phyloP scores from a whole-genome alignment of 2,797 vertebrate genomes.

The Cryptoprocta ferox region DNA sequence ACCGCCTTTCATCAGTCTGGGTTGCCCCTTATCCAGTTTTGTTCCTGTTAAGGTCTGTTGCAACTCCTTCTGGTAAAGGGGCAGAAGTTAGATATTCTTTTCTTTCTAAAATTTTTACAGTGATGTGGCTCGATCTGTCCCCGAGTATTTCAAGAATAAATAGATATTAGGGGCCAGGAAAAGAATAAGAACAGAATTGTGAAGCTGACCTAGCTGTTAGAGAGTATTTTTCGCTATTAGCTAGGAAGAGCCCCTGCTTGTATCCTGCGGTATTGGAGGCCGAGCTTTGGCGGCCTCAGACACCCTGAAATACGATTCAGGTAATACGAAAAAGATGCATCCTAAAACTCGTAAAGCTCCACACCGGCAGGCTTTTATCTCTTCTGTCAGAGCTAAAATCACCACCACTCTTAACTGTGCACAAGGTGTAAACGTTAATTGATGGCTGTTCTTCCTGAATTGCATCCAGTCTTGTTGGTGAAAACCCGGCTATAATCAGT shows the following conservation, averaged over 20 bases:
- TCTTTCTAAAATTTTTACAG: constrained; percentile 40
- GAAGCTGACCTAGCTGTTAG: constrained; percentile 82
- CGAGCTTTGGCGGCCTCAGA: constrained; percentile 80
- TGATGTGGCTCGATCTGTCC: constrained; percentile 75
- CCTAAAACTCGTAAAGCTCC: constrained; percentile 70
- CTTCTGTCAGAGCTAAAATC: constrained; percentile 59
- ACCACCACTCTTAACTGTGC: constrained; percentile 68
- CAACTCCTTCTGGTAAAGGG: constrained; percentile 80
- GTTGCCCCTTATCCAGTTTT: constrained; percentile 80
- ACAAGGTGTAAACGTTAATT: constrained; percentile 81
- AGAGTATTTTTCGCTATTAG: constrained; percentile 79
- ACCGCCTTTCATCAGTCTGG: constrained; percentile 69
- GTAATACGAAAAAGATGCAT: constrained; percentile 77
- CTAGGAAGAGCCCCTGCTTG: constrained; percentile 78
- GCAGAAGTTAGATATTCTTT: constrained; percentile 75
- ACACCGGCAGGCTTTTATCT: constrained; percentile 73
- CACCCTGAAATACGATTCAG: constrained; percentile 81
- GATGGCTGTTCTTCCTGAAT: constrained; percentile 82
- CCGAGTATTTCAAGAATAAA: constrained; percentile 81
- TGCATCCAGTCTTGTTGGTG: constrained; percentile 73
- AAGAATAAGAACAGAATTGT: constrained; percentile 82
- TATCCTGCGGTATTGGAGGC: constrained; percentile 67
- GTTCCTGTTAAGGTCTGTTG: constrained; percentile 80
- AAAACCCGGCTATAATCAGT: constrained; percentile 79
- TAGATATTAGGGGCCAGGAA: constrained; percentile 80